These are phyloP conservation scores for Beaufortia kweichowensis DNA, from an alignment of 2,113 vertebrate genomes.

Conservation along the genomic window DNA sequence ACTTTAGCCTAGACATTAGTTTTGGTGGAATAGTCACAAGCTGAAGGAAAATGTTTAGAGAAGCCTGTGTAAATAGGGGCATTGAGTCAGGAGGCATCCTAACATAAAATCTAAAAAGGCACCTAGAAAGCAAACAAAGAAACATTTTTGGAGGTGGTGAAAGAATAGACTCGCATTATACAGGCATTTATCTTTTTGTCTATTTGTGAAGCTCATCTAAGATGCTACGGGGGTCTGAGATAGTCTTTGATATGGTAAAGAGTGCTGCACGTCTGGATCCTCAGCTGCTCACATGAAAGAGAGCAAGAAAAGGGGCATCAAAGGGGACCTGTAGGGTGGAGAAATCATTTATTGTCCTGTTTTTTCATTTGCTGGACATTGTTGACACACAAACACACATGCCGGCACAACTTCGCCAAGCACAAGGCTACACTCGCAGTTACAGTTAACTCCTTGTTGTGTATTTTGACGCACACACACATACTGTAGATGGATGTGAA, in stretches of 20 bases:
- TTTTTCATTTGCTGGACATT: conserved; percentile 31
- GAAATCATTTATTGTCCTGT: conserved; percentile 17
- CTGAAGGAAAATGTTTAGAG: neutral
- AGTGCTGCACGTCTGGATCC: conserved; percentile 17
- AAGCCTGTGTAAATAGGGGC: neutral
- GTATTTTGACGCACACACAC: neutral
- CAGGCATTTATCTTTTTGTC: conserved; percentile 16
- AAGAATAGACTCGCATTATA: neutral
- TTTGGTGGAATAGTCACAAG: neutral
- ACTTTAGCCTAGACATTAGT: conserved; percentile 10
- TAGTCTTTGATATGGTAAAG: conserved; percentile 41
- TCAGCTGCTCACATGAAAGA: conserved; percentile 19
- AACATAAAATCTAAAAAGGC: neutral
- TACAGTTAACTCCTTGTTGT: neutral
- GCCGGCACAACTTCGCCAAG: neutral
- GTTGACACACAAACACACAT: neutral
- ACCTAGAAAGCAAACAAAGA: conserved; percentile 12
- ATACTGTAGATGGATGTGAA: neutral
- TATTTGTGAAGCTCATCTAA: conserved; percentile 10
- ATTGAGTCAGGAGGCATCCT: neutral
- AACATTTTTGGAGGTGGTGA: neutral
- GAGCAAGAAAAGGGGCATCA: neutral
- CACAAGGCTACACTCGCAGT: neutral
- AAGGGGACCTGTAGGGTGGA: conserved; percentile 14
- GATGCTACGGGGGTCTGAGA: neutral